These are phyloP conservation scores for Phallusia fumigata DNA, from an alignment of 23 tunicate genomes.

Conservation along the genomic window DNA sequence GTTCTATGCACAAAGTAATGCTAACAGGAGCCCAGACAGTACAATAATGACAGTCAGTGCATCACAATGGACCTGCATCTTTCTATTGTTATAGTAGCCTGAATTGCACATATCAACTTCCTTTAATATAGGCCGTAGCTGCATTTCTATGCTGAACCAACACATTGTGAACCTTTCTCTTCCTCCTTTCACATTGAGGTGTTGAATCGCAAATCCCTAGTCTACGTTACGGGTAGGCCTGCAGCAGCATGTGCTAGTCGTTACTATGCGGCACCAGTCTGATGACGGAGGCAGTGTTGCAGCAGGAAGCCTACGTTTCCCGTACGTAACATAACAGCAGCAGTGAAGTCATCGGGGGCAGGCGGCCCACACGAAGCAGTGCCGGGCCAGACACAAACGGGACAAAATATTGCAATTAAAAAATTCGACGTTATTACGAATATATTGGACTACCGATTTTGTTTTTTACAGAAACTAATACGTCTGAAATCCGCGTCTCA, in stretches of 20 bases:
- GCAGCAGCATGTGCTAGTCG: background rate
- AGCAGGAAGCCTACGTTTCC: constrained; percentile 36
- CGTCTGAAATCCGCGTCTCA: too few species aligned
- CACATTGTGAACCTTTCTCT: too few species aligned
- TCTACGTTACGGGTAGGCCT: background rate
- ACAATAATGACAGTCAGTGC: too few species aligned
- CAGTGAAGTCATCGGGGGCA: background rate
- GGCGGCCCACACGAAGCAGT: background rate
- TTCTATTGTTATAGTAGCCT: too few species aligned
- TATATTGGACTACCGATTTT: too few species aligned
- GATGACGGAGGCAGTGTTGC: background rate
- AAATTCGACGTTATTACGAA: too few species aligned
- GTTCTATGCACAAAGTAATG: too few species aligned
- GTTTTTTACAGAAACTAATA: too few species aligned
- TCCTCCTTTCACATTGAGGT: background rate
- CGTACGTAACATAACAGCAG: constrained; percentile 27
- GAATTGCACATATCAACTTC: background rate
- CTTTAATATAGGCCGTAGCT: background rate
- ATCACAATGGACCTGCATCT: too few species aligned
- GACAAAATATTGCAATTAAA: too few species aligned
- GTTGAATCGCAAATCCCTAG: background rate
- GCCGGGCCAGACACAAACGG: too few species aligned
- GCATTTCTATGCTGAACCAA: background rate
- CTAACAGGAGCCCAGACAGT: too few species aligned
- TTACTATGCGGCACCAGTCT: constrained; percentile 10